Base-by-base conservation (phyloP, 2,113 vertebrate species). In the Chroicocephalus ridibundus region DNA sequence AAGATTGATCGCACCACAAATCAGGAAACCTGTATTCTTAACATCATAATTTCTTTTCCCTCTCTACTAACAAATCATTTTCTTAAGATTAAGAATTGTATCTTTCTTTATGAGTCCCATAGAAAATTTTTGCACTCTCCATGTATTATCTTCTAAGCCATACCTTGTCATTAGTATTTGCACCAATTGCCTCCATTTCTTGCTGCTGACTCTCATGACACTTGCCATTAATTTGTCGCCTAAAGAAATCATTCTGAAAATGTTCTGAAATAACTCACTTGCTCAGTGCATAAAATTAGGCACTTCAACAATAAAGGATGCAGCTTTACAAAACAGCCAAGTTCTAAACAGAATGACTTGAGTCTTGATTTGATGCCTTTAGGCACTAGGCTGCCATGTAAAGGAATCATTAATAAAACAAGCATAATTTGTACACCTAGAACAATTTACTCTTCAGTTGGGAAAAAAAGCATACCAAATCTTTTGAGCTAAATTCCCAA, bases 211-310 rank as follows among this genome's bases (percentile, higher is more conserved):
- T 96, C 74, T 90, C 36, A 52, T 42, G 81, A 86, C 78, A 86
- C 70, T 90, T 84, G 77, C 72, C 82, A 87, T 95, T 94, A 95
- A 94, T 97, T 90, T 96, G 31, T 82, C 76, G 86, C 93, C 95
- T 88, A 71, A 93, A 95, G 90, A 96, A 96, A 95, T 92, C 15
- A 61, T 77, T 89, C 80, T 94, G 83, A 74, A 91, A 94, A 80
- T 49, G 61, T 91, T 86, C 87, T 82, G 81, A 95, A 94, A 89
- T 82, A 84, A 57, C 71, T 95, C 82, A 74, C 87, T 94, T 86
- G 44, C 46, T 87, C 16, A 1, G 57, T n/a, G 34, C 79, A 91
- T 91, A 94, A 95, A 95, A 95, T 94, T 77, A 95, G 91, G 71
- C 49, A 84, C 55, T 86, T 79, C 83, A 76, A 65, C 81, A 61